Conservation (phyloP, 2,888 invertebrate genomes). For the Synergus gifuensis region DNA sequence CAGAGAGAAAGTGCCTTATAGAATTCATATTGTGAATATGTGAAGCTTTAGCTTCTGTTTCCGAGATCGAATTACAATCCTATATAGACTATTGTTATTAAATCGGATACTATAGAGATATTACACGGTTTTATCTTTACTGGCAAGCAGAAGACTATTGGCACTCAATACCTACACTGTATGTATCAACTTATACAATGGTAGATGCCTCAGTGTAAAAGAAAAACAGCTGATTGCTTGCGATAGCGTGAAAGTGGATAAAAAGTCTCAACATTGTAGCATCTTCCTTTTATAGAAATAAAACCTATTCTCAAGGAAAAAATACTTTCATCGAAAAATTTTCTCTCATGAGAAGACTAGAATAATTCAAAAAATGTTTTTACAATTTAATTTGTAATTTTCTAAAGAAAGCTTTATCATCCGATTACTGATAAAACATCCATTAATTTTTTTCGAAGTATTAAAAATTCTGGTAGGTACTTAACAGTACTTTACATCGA, state of each 20-base stretch:
- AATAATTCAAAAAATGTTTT: too few species aligned
- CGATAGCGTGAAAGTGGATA: neutral
- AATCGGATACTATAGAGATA: neutral
- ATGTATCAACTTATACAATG: neutral
- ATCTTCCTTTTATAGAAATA: too few species aligned
- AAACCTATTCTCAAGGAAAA: too few species aligned
- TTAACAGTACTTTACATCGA: neutral
- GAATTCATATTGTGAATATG: neutral
- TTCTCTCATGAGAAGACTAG: too few species aligned
- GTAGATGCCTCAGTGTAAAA: neutral
- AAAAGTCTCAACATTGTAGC: too few species aligned
- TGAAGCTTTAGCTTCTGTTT: neutral
- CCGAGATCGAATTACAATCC: neutral
- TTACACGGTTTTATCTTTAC: neutral
- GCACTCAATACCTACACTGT: neutral
- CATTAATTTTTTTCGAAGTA: neutral
- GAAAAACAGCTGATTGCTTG: neutral
- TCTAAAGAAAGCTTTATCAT: too few species aligned
- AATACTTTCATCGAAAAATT: too few species aligned
- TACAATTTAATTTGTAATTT: too few species aligned
- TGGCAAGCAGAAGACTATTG: neutral
- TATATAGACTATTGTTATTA: slow-evolving; percentile 1
- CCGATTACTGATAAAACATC: neutral
- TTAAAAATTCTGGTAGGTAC: too few species aligned
- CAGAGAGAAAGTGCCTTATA: too few species aligned